Conservation (phyloP, 2,888 invertebrate genomes). For the Rotaria sp. region DNA sequence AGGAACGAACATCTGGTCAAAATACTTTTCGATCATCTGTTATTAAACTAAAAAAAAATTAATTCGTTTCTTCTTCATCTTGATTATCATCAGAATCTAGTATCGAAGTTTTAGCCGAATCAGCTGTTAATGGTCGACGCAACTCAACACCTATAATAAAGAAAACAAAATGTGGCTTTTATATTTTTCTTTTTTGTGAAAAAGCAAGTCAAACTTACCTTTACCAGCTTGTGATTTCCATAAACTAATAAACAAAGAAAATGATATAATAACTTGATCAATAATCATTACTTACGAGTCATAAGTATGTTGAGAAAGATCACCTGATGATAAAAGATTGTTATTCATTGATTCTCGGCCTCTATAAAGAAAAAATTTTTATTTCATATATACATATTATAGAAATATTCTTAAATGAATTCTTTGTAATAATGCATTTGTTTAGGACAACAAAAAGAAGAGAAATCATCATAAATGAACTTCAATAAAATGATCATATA, state of each 20-base stretch:
- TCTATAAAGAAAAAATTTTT: neutral
- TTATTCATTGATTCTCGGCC: neutral
- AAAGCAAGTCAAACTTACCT: neutral
- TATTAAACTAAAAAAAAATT: neutral
- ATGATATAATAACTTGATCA: too few species aligned
- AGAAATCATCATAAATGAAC: too few species aligned
- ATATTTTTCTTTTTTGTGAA: too few species aligned
- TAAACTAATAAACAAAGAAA: neutral
- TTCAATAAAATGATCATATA: too few species aligned
- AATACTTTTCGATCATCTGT: too few species aligned
- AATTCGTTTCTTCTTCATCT: neutral
- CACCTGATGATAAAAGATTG: constrained; percentile 5
- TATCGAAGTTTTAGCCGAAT: neutral
- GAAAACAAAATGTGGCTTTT: neutral
- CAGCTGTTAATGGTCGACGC: constrained; percentile 13
- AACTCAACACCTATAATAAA: neutral
- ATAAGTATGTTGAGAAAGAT: constrained; percentile 3
- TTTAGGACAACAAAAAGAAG: too few species aligned
- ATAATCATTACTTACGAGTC: neutral
- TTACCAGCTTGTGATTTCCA: neutral
- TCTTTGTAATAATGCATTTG: too few species aligned
- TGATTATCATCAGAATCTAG: neutral
- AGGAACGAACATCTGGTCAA: too few species aligned
- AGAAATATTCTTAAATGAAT: too few species aligned
- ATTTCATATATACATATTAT: neutral